Percentiles rank a stretch among this genome's conserved stretches.
Evolutionary conservation across 2,797 vertebrate species (phyloP).

Genomic region (Ctenochaetus hawaiiensis): DNA sequence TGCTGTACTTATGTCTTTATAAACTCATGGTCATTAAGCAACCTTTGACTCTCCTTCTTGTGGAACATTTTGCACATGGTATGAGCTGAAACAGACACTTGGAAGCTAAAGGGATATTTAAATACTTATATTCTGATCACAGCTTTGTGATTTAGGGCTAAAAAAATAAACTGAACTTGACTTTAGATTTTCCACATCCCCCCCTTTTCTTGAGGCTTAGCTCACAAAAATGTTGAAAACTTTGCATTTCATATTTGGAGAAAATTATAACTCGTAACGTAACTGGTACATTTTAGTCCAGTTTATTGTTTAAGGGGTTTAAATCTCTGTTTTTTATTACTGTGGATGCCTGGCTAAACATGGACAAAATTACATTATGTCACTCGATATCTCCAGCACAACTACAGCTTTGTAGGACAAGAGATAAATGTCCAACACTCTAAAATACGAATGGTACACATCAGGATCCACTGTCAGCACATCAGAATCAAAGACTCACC

Average conservation of each 20-base stretch:
- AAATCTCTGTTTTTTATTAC: not conserved
- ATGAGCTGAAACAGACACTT: not conserved
- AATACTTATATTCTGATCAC: not conserved
- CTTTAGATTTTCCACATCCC: not conserved
- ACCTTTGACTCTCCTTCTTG: not conserved
- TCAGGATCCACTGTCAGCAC: conserved; percentile 35
- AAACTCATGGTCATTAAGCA: not conserved
- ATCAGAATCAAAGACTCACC: conserved; percentile 38
- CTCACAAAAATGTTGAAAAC: not conserved
- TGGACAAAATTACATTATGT: conserved; percentile 10
- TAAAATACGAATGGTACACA: conserved; percentile 23
- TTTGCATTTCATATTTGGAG: not conserved
- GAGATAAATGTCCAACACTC: conserved; percentile 22
- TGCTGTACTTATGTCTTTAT: not conserved
- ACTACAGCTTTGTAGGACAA: not conserved
- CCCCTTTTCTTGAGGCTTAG: too few relatives aligned
- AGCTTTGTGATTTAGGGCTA: not conserved
- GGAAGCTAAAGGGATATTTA: conserved; percentile 1
- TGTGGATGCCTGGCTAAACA: conserved; percentile 2
- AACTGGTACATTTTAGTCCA: not conserved
- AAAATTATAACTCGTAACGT: not conserved
- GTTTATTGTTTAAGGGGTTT: not conserved
- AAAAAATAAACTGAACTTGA: not conserved
- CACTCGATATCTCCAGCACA: not conserved
- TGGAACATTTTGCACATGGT: not conserved